Percentiles rank a stretch among this genome's conserved stretches.
Conservation (phyloP, 35 echinoderm and acorn worm species). For the Eucidaris tribuloides region DNA sequence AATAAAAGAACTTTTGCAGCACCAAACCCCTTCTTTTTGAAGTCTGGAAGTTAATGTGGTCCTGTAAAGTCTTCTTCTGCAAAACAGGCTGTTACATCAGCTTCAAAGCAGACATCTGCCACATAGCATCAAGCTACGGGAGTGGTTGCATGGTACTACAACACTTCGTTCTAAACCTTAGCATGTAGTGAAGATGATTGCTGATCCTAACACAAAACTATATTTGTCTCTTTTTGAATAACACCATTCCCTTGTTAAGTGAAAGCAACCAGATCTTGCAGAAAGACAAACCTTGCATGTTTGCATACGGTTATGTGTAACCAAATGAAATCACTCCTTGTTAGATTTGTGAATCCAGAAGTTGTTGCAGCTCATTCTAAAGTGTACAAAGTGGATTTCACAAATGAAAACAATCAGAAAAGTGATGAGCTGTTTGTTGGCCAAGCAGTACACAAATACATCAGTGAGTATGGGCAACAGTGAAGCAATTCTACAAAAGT, state of each 20-base stretch:
- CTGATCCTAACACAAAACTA: slow-evolving; percentile 45
- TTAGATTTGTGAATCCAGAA: neutral
- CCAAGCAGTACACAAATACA: too few relatives aligned
- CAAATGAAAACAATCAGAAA: too few relatives aligned
- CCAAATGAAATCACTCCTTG: neutral
- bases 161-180: slow-evolving; percentile 19
- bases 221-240: slow-evolving; percentile 48
- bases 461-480: too few relatives aligned
- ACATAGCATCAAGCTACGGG: neutral
- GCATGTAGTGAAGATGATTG: slow-evolving; percentile 45
- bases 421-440: too few relatives aligned
- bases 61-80: neutral
- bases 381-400: too few relatives aligned
- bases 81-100: slow-evolving; percentile 24
- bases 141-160: neutral
- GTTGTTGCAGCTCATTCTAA: neutral
- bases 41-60: neutral
- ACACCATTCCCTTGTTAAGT: slow-evolving; percentile 41
- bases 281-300: neutral
- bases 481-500: too few relatives aligned
- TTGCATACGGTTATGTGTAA: neutral
- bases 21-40: slow-evolving; percentile 9
- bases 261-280: neutral
- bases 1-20: slow-evolving; percentile 9
- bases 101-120: neutral